Conservation (phyloP, 2,888 invertebrate genomes). For the Drosophila cognata region DNA sequence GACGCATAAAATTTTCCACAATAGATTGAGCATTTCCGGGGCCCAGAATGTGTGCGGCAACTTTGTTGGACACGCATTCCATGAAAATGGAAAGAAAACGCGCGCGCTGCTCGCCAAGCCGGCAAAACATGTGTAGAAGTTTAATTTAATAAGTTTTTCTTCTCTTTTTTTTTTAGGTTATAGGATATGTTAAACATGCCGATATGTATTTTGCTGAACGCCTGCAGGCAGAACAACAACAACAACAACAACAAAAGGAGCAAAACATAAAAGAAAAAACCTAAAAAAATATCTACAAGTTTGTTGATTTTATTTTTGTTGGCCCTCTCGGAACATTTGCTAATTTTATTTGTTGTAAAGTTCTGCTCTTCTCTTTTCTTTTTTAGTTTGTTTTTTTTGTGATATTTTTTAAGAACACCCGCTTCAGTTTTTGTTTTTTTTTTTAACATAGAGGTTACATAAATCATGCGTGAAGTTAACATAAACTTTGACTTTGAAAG, state of each 20-base stretch:
- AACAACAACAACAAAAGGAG: conserved; percentile 28
- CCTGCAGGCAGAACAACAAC: conserved; percentile 28
- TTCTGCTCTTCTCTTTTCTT: conserved; percentile 25
- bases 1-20: conserved; percentile 73
- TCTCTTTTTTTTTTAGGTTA: conserved; percentile 57
- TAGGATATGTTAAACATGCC: conserved; percentile 75
- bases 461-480: conserved; percentile 74
- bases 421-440: conserved; percentile 5
- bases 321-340: conserved; percentile 56
- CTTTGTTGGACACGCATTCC: conserved; percentile 30
- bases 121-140: conserved; percentile 77
- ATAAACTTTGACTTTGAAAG: conserved; percentile 63
- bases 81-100: conserved; percentile 37
- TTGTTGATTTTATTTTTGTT: conserved; percentile 42
- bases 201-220: conserved; percentile 54
- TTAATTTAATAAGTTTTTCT: conserved; percentile 80
- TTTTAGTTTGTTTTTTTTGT: conserved; percentile 4
- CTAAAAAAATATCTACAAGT: conserved; percentile 40
- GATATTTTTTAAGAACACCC: conserved; percentile 24
- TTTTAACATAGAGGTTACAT: conserved; percentile 52
- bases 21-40: conserved; percentile 78
- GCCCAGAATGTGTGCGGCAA: conserved; percentile 22
- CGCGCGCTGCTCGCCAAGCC: conserved; percentile 7
- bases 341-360: conserved; percentile 77
- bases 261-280: conserved; percentile 42